Evolutionary conservation across 2,888 invertebrate species (phyloP), one percentile per base, ranked within the genome.

Genomic region (Cephalotes varians): DNA sequence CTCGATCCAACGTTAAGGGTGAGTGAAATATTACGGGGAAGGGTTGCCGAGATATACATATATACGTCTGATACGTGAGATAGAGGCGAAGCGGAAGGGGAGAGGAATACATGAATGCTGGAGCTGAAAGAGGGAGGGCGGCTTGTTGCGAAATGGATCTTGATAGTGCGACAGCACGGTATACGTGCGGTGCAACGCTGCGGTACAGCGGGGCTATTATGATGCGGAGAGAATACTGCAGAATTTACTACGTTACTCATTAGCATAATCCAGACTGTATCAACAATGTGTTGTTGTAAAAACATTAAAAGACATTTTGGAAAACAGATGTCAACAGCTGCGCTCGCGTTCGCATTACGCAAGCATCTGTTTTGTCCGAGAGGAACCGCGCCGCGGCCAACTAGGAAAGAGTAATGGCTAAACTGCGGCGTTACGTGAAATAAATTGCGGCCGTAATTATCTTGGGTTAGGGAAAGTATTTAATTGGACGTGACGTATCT

Each of bases 141-240:
- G 69, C 74, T 79, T 67, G 82, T 82, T 67, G 65, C 40, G 83
- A 76, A 87, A 88, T 88, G 85, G 88, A 88, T 88, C 88, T 88
- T 86, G 86, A 88, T 88, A 81, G 62, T 49, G 47, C 58, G 56
- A 81, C 84, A 84, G 62, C 72, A 72, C n/a, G 54, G 85, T 79
- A 84, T 88, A 87, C 60, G 87, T 84, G 85, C 62, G 31, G 80
- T 58, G 67, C 62, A 71, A 84, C 81, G 79, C 81, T 83, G 58
- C 21, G 47, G 28, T 51, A 37, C 37, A n/a, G 18, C 31, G n/a
- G 15, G 15, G 34, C 64, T 60, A 60, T 34, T 49, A 47, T n/a
- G 18, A 64, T 47, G 47, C 47, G 44, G 10, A 25, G 62, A n/a
- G 49, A 37, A 9, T 9, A n/a, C 3, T 21, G 60, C n/a, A 21